Base-by-base conservation (phyloP, 2,888 invertebrate species). In the Chrysodeixis includens region DNA sequence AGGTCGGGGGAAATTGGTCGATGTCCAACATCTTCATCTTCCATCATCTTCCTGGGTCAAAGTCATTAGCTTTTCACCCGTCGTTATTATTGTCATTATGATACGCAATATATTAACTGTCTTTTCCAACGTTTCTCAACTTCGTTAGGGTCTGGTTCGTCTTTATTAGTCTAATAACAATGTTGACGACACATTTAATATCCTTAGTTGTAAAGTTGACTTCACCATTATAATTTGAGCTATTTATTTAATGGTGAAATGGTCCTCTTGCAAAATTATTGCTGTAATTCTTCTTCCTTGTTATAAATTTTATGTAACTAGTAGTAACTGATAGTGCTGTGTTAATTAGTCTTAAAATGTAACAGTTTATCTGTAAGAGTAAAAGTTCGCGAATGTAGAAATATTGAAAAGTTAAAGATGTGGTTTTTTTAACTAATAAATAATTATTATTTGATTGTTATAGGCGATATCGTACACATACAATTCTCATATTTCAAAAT, bases 131-230 rank as follows among this genome's bases (percentile, higher is more conserved):
- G 20, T 49, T 49, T 20, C 46, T 20, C 5, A 49, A 49, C 20
- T 18, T 12, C 46, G 46, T 49, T 49, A 49, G 46, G 46, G 46
- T 49, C 46, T 49, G 46, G 46, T 49, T 20, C 46, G 0, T 20
- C 46, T 49, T 49, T 20, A 18, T 18, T 46, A 18, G 20, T 20
- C 18, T 18, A 49, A 49, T 20, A 49, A 49, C 46, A 20, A 49
- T 49, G 46, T 49, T 49, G 46, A 9, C 46, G 46, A 49, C 46
- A 49, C 18, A 49, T 49, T 49, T 49, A 49, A 49, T 49, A 49
- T 49, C 20, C 46, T 49, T 49, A 18, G 46, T 18, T 1, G 18
- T 20, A 18, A 16, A 46, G 20, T 49, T 20, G 40, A 40, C 40
- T 40, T 40, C 14, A 40, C 40, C n/a, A 40, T 40, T 6, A 40